Evolutionary conservation across 2,888 invertebrate genomes (phyloP).

Genomic region (Meteorus cinctellus): DNA sequence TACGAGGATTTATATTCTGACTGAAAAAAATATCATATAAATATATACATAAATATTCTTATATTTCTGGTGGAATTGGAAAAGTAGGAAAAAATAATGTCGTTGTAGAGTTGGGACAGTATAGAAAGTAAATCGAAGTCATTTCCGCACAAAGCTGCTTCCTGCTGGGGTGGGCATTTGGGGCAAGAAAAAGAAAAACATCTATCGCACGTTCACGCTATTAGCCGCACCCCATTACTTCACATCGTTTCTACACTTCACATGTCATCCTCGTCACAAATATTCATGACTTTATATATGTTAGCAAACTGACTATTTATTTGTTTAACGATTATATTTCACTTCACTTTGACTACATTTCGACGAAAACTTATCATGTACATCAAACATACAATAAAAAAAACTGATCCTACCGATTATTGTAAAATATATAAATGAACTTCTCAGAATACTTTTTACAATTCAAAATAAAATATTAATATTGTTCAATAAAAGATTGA

Average conservation of each 20-base stretch:
- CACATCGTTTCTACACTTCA: neutral
- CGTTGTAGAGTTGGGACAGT: neutral
- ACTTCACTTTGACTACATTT: neutral
- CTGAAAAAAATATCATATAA: too few relatives aligned
- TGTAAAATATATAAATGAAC: neutral
- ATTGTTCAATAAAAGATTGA: neutral
- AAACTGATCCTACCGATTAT: too few relatives aligned
- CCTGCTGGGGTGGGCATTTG: neutral
- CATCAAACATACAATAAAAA: too few relatives aligned
- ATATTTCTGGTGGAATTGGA: neutral
- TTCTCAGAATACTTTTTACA: neutral
- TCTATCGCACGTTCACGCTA: neutral
- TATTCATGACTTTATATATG: neutral
- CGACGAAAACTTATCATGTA: too few relatives aligned
- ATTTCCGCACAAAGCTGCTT: neutral
- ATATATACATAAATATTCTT: too few relatives aligned
- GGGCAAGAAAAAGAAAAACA: neutral
- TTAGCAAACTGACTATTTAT: neutral
- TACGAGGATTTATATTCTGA: too few relatives aligned
- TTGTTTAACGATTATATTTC: slow-evolving; percentile 3
- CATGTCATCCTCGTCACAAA: neutral
- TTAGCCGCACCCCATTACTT: neutral
- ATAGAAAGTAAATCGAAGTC: neutral
- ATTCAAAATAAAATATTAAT: neutral
- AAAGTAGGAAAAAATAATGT: neutral